phyloP scores from a whole-genome alignment of 2,113 vertebrate genomes.

The Uria lomvia region DNA sequence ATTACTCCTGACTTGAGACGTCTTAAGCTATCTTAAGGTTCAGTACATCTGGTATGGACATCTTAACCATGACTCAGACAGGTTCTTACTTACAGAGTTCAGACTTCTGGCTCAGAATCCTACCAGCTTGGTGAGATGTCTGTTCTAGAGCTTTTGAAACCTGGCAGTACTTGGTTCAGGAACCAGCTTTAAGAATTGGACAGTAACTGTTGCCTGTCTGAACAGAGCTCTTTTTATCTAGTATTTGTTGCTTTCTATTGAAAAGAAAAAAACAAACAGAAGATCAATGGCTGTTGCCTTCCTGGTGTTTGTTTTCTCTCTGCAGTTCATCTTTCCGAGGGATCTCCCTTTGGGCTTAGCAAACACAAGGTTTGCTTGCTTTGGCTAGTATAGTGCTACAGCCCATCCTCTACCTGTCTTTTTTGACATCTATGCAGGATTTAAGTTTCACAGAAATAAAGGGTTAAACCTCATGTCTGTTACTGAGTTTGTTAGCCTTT shows the following conservation, averaged over 20 bases:
- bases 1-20: not conserved
- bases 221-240: not conserved
- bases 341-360: not conserved
- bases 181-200: not conserved
- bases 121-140: not conserved
- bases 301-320: not conserved
- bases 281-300: not conserved
- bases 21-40: not conserved
- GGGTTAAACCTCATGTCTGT: not conserved
- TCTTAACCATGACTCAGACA: not conserved
- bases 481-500: not conserved
- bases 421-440: not conserved
- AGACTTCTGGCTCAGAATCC: not conserved
- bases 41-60: not conserved
- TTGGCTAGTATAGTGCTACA: not conserved
- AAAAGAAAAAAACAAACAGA: not conserved
- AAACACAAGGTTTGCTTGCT: not conserved
- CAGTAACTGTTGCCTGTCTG: not conserved
- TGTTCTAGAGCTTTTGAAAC: not conserved
- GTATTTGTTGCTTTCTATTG: not conserved
- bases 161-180: not conserved
- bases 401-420: not conserved
- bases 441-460: not conserved
- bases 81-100: not conserved
- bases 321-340: not conserved